Base-by-base conservation (phyloP, 1,140 invertebrate species). In the Luehdorfia chinensis region DNA sequence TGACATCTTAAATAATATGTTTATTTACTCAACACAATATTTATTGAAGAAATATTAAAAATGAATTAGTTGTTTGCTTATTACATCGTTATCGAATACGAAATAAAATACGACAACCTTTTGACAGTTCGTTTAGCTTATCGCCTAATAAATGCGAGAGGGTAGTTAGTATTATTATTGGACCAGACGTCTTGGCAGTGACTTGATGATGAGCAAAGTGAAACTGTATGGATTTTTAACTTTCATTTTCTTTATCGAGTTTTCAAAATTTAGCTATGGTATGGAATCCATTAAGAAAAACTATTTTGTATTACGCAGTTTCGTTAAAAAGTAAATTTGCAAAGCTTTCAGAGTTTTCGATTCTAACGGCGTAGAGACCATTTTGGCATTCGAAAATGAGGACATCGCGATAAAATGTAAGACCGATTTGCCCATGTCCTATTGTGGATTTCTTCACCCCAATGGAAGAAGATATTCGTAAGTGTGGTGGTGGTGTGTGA, bases 371-470 rank as follows among this genome's bases (percentile, higher is more conserved):
- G 59, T 67, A 8, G 59, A 69, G 45, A 81, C 66, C 4, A 77
- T 86, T 32, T 55, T 86, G 34, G 71, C 76, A 0, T 51, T 80
- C 7, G 66, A 73, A 44, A 70, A 77, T 52, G 79, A 86, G 41
- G 47, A 56, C 15, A 58, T 86, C 11, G 62, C 54, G 8, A 74
- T 86, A 49, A 53, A 74, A 45, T 86, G 78, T 33, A 70, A 70
- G 27, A 65, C 71, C 0, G 69, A 84, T 50, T 59, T 64, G 39
- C 67, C 77, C 0, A 77, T 84, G 58, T 55, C 59, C 8, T 86
- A 86, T 46, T 86, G 83, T 47, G 76, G 76, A 6, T 83, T 86
- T 34, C 51, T 79, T 8, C 62, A 80, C 65, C 79, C 79, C 0
- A 72, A 41, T 41, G 79, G 77, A 7, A 71, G 66, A 18, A 53